Base-by-base conservation (phyloP, 2,797 vertebrate genomes). In the Aldrovandia affinis region DNA sequence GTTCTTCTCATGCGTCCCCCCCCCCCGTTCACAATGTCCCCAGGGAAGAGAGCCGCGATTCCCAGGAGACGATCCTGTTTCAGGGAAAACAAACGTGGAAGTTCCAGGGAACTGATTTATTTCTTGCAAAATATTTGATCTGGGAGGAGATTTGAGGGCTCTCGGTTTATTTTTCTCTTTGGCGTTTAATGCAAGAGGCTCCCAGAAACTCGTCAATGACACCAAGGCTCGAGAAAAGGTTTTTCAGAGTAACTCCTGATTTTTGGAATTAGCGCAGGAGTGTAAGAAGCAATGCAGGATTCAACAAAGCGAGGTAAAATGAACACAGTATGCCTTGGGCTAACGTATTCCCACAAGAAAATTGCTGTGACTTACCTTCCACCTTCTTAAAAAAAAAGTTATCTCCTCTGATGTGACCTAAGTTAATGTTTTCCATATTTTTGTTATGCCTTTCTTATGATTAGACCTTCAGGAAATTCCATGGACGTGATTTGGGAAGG, bases 21-120 rank as follows among this genome's bases (percentile, higher is more conserved):
- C 90, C 90, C 92, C 89, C 86, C 42, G 88, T 90, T 89, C 87
- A 79, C 90, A 77, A 10, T 22, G 5, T 77, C 73, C 73, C 73
- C 42, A 8, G 73, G 91, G 93, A 90, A n/a, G 20, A 1, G 42
- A 77, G 73, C 86, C 87, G 89, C 59, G 73, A 81, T 57, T 92
- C 91, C 92, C 90, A 0, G 82, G 90, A 85, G 91, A 81, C 87
- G 87, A 93, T 95, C 90, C 18, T 39, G 84, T 94, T 94, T 90
- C 93, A 92, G 83, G 87, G 36, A 92, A 92, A 93, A 91, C 89
- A 93, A 92, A 89, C 89, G 68, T 30, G 70, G 80, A 50, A 12
- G 87, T 86, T 86, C 86, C 78, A 9, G 22, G 89, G 85, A 88
- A 84, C 86, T 83, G 61, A 87, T 90, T 90, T 89, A 36, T 83